phyloP scores from a whole-genome alignment of 2,113 vertebrate genomes.

The Gasterosteus aculeatus region DNA sequence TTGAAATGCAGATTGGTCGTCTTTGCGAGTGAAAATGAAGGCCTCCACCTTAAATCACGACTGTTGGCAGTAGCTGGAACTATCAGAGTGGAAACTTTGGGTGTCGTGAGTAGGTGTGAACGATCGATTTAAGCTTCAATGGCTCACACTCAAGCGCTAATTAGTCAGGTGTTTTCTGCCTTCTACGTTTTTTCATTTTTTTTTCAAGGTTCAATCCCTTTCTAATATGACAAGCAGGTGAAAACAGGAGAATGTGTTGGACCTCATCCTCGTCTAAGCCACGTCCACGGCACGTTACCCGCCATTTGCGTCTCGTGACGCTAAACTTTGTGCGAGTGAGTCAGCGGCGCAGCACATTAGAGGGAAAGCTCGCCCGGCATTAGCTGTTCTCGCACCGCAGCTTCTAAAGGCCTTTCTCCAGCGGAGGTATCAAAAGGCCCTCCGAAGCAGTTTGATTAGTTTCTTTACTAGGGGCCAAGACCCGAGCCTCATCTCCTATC shows the following conservation, averaged over 20 bases:
- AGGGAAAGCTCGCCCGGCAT: constrained; percentile 26
- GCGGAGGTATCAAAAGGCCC: constrained; percentile 38
- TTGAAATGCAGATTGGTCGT: constrained; percentile 13
- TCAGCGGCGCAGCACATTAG: constrained; percentile 19
- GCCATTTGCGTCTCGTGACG: constrained; percentile 3
- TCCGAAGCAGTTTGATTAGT: constrained; percentile 42
- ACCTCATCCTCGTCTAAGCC: neutral
- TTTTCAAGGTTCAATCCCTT: neutral
- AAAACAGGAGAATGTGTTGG: neutral
- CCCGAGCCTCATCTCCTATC: constrained; percentile 19
- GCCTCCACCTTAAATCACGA: constrained; percentile 8
- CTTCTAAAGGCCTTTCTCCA: constrained; percentile 38
- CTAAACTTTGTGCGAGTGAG: constrained; percentile 14
- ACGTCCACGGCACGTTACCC: neutral
- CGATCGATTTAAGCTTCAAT: constrained; percentile 31
- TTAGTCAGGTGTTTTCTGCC: constrained; percentile 33
- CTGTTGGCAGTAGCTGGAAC: neutral
- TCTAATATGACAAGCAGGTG: constrained; percentile 7
- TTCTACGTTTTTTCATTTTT: neutral
- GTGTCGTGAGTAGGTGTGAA: constrained; percentile 21
- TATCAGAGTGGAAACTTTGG: constrained; percentile 18
- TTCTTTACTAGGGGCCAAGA: constrained; percentile 20
- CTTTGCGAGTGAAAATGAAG: constrained; percentile 7
- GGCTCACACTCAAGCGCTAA: constrained; percentile 35
- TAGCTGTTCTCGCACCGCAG: constrained; percentile 4